Evolutionary conservation across 2,797 vertebrate genomes (phyloP), one percentile per base, ranked within the genome.

Genomic region (Acridotheres tristis): DNA sequence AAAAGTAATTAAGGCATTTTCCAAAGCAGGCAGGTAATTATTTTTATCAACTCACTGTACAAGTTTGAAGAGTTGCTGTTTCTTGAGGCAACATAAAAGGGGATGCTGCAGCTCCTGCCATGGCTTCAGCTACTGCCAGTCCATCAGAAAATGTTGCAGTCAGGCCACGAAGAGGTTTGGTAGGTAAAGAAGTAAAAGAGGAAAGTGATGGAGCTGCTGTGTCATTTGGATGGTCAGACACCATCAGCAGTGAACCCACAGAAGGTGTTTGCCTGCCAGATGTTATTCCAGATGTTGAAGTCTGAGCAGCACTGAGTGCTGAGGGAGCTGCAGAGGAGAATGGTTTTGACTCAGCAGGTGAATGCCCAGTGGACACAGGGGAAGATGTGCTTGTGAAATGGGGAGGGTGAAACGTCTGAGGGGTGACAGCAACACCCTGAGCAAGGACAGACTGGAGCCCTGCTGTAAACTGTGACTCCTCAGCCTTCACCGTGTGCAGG

Each of bases 11-110:
- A 88, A 78, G 38, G 14, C 3, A 43, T 20, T 71, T 16, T 66
- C 10, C 58, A 89, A 88, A 26, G 20, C 17, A 76, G 34, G 34
- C 16, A 78, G 27, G 54, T 19, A 34, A 83, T 34, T 54, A 77
- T 51, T 65, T 68, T 7, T 21, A 61, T 16, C 72, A 93, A 98
- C 98, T 98, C 89, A 98, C 98, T 32, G 97, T 90, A 88, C 98
- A 98, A 58, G 93, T 29, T 27, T 91, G 94, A 27, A 94, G 83
- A 25, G 81, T 63, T 58, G 91, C 76, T 63, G 84, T 93, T 83
- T 95, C 94, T 65, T 8, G 59, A 45, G 97, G 82, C 40, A 95
- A 80, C 10, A 66, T 29, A 58, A 91, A 88, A 81, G 90, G 51
- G 48, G 95, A 88, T 7, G 76, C 40, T 19, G 57, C 68, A 15